Base-by-base conservation (phyloP, 2,888 invertebrate species). In the Dioctria rufipes region DNA sequence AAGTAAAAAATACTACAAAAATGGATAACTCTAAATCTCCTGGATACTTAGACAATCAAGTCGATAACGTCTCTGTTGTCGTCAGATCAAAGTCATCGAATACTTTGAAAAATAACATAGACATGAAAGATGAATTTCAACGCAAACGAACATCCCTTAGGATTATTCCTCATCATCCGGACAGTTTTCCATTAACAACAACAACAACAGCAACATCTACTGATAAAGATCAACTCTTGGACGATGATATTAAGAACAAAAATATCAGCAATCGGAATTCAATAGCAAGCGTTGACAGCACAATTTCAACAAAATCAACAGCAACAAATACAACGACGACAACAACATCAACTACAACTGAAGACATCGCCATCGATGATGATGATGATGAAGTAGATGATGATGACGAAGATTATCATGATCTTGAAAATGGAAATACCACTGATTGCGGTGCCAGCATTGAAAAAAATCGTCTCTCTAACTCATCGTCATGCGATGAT, bases 61-160 rank as follows among this genome's bases (percentile, higher is more conserved):
- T 65, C 39, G 78, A 78, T 25, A 78, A 78, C n/a, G 61, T 61
- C 2, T 61, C 63, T 42, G 78, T 78, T 46, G 43, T 63, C 51
- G 78, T 63, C 8, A 42, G 61, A 60, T 82, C 88, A 13, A 89
- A 89, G 81, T 88, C 88, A 78, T 88, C 88, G 46, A 87, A 89
- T 80, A 88, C 89, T 3, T 85, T 89, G 39, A 88, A 88, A 80
- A 88, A 88, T 83, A 89, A 88, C 75, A 89, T 89, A 78, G 88
- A 89, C 83, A 86, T 86, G 84, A 88, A 87, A 85, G 88, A 89
- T 83, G 89, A 89, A 66, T 85, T 87, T 3, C 81, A 87, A 49
- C 84, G 89, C 60, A 89, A 89, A 81, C 88, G 89, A 13, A 89
- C 89, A 75, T 89, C 89, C 13, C 83, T 89, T 46, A 86, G 87